Conservation (phyloP, 2,113 vertebrate species). For the Charadrius vociferus region DNA sequence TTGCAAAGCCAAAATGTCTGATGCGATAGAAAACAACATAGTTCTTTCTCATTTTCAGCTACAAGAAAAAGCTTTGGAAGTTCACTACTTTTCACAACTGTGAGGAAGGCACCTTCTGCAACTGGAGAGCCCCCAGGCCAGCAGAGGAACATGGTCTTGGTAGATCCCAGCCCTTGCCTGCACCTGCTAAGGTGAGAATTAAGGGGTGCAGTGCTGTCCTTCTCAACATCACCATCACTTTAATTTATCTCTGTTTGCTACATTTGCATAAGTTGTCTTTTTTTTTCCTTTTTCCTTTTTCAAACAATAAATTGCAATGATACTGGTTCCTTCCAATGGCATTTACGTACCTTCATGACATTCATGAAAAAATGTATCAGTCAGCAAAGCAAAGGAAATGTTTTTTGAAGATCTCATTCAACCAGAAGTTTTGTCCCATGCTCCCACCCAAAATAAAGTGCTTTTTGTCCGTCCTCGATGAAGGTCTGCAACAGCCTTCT, state of each 20-base stretch:
- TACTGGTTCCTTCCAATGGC: background rate
- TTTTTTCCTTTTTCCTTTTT: background rate
- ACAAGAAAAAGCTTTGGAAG: background rate
- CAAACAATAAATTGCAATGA: background rate
- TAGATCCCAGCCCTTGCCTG: background rate
- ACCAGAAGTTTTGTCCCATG: background rate
- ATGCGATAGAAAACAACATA: fast-evolving
- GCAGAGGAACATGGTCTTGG: background rate
- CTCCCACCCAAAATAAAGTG: background rate
- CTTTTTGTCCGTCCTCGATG: background rate
- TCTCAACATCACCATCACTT: background rate
- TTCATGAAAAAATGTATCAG: background rate
- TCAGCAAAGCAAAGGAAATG: background rate
- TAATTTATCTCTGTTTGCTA: background rate
- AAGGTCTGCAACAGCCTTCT: background rate
- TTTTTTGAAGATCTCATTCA: background rate
- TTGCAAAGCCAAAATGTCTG: background rate
- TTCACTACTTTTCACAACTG: background rate
- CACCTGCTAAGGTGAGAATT: background rate
- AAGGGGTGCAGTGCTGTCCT: background rate
- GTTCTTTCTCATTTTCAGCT: background rate
- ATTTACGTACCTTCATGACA: background rate
- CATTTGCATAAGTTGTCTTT: background rate
- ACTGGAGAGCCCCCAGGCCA: background rate
- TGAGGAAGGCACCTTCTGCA: background rate